A percentile compares a stretch with the other conserved stretches of the same genome.
Conservation (phyloP, 2,888 invertebrate species). For the Cryptus viduatorius region DNA sequence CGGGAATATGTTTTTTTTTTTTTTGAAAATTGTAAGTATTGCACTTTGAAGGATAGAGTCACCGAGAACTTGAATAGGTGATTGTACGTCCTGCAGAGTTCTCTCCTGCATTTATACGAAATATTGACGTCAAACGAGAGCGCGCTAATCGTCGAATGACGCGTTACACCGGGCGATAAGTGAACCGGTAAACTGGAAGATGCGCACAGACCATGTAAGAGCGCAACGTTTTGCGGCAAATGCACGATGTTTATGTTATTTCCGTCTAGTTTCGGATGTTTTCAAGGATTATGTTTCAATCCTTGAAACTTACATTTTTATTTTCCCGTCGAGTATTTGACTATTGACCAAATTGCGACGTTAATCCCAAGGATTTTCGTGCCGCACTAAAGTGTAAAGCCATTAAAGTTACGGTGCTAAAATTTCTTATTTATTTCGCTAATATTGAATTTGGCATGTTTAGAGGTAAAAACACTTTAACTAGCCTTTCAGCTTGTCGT, state of each 20-base stretch:
- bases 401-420: too few relatives aligned
- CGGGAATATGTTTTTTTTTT: neutral
- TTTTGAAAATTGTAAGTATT: neutral
- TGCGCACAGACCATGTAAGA: constrained; percentile 27
- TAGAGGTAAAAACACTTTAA: too few relatives aligned
- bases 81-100: constrained; percentile 53
- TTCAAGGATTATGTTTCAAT: neutral
- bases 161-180: constrained; percentile 80
- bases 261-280: neutral
- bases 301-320: constrained; percentile 1
- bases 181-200: constrained; percentile 79
- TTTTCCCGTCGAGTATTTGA: neutral
- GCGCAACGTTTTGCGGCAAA: neutral
- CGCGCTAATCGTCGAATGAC: constrained; percentile 83
- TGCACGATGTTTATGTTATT: constrained; percentile 13
- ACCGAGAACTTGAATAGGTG: constrained; percentile 53
- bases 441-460: too few relatives aligned
- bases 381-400: neutral
- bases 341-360: neutral
- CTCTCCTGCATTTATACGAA: constrained; percentile 79
- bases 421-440: too few relatives aligned
- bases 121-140: constrained; percentile 82
- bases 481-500: too few relatives aligned
- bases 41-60: constrained; percentile 31
- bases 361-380: neutral